Evolutionary conservation across 2,888 invertebrate genomes (phyloP).

Genomic region (Meganola albula): DNA sequence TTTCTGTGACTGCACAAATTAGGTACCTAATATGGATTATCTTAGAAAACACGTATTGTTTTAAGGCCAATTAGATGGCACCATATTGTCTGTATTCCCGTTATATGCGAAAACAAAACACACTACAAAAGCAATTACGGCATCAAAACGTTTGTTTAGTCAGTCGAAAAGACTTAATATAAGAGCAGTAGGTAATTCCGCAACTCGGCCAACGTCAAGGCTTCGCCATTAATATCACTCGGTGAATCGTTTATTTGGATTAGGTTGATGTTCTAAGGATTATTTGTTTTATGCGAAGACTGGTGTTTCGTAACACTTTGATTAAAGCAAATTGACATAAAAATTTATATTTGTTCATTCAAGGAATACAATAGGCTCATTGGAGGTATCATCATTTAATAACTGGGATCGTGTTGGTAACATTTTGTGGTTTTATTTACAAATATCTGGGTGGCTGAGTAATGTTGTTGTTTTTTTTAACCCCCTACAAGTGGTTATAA

Average conservation of each 20-base stretch:
- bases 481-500: too few species aligned
- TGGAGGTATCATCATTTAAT: too few species aligned
- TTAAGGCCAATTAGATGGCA: background rate
- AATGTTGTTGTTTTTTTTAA: too few species aligned
- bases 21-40: too few species aligned
- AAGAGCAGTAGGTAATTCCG: constrained; percentile 25
- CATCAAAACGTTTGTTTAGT: constrained; percentile 20
- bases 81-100: background rate
- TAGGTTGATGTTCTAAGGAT: constrained; percentile 42
- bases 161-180: constrained; percentile 17
- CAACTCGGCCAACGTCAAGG: constrained; percentile 23
- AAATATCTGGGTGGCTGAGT: too few species aligned
- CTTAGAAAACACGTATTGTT: background rate
- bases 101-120: background rate
- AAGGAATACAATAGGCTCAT: too few species aligned
- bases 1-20: too few species aligned
- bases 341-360: too few species aligned
- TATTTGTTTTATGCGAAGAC: constrained; percentile 36
- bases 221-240: constrained; percentile 49
- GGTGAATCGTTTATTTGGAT: constrained; percentile 47
- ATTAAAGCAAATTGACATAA: too few species aligned
- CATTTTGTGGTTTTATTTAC: too few species aligned
- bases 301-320: constrained; percentile 35
- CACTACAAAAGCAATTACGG: constrained; percentile 17
- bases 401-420: too few species aligned